Evolutionary conservation across 1,140 invertebrate species (phyloP).

Genomic region (Trichonephila clavata): DNA sequence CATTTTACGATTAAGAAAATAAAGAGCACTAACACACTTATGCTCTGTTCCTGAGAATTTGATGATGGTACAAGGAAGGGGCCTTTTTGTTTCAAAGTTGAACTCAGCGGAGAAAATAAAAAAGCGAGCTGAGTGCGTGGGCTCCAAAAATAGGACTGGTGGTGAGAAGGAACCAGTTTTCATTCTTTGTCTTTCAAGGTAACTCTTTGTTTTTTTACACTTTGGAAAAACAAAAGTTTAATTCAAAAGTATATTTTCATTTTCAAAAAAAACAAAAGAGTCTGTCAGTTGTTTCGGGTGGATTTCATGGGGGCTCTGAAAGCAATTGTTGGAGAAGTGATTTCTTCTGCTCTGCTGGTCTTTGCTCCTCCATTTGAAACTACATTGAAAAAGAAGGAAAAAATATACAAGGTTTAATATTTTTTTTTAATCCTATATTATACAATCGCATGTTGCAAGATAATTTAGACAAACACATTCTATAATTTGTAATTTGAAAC

Average conservation of each 20-base stretch:
- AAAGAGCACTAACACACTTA: constrained; percentile 17
- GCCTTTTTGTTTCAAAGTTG: neutral
- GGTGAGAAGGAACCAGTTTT: neutral
- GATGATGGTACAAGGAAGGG: neutral
- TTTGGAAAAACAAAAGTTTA: neutral
- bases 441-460: too few relatives aligned
- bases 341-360: constrained; percentile 85
- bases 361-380: constrained; percentile 84
- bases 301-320: constrained; percentile 83
- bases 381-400: neutral
- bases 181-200: neutral
- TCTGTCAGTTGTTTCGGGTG: neutral
- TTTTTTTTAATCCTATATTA: neutral
- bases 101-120: neutral
- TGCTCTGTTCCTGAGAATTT: constrained; percentile 64
- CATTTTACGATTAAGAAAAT: constrained; percentile 27
- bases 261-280: neutral
- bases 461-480: too few relatives aligned
- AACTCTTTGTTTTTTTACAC: neutral
- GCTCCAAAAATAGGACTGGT: constrained; percentile 7
- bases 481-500: too few relatives aligned
- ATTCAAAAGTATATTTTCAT: neutral
- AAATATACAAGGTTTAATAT: neutral
- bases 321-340: constrained; percentile 89
- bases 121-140: neutral